Evolutionary conservation across 2,888 invertebrate genomes (phyloP), one percentile per base, ranked within the genome.

Genomic region (Blastobasis lacticolella): DNA sequence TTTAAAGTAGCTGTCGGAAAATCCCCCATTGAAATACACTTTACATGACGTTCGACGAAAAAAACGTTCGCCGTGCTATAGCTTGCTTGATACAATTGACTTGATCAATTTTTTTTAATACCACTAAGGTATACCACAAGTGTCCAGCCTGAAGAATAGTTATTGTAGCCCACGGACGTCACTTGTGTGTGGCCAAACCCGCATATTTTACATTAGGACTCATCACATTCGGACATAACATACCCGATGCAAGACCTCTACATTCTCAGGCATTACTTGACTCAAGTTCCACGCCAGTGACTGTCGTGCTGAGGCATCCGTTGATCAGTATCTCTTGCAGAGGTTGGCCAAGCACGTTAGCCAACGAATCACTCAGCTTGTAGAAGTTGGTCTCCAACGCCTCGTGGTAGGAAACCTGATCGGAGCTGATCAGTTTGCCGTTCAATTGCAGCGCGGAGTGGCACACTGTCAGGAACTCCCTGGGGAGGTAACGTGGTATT

Each of bases 391-490:
- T 90, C 63, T 94, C 92, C 41, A 98, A 83, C 5, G 94, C 95
- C 71, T 95, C 95, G 71, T 98, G 98, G 75, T 98, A 98, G 62
- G 97, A 95, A 49, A 93, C 91, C 78, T 98, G 98, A 79, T 98
- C 98, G 4, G 93, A 91, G 56, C 93, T 92, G 66, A 98, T 95
- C 58, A 98, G 91, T 64, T 94, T 94, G 45, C 94, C 94, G 83
- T 98, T 98, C 50, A 97, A 90, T 71, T 96, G 95, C 44, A 98
- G 83, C 0, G 97, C 98, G 5, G 95, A 93, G 67, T 95, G 95
- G 78, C 97, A 97, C 46, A 97, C 93, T 57, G 94, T 93, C 61
- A 97, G 91, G 84, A 98, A 97, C 71, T 97, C 95, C 73, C 97
- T 97, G 88, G 7, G 23, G 23, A 23, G 3, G 23, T 23, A 23